Percentiles rank a stretch among this genome's conserved stretches.
These are phyloP conservation scores for Agrotis puta DNA, from an alignment of 2,888 invertebrate genomes.

Conservation along the genomic window DNA sequence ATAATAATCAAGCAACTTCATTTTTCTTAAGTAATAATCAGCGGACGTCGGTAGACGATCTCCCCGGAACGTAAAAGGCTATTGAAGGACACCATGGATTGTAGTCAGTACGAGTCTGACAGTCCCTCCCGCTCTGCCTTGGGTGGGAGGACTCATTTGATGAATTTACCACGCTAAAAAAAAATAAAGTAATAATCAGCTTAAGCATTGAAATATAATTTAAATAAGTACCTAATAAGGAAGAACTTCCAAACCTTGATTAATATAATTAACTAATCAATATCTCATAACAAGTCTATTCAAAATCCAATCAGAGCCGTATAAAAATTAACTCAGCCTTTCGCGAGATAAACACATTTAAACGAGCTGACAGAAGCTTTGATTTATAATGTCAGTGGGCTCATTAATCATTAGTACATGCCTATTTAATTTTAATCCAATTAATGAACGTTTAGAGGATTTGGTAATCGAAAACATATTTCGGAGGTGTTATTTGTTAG, in stretches of 20 bases:
- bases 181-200: no score
- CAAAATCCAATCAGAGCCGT: slow-evolving; percentile 37
- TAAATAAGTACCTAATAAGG: slow-evolving; percentile 9
- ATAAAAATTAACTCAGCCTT: slow-evolving; percentile 40
- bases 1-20: no score
- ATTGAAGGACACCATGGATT: no score
- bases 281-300: slow-evolving; percentile 22
- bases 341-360: slow-evolving; percentile 38
- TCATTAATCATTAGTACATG: slow-evolving; percentile 33
- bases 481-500: background rate
- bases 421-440: slow-evolving; percentile 33
- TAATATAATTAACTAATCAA: slow-evolving; percentile 16
- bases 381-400: slow-evolving; percentile 40
- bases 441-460: slow-evolving; percentile 24
- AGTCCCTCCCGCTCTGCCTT: no score
- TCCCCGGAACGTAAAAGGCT: no score
- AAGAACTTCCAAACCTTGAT: slow-evolving; percentile 10
- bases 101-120: no score
- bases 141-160: no score
- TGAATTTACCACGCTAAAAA: no score
- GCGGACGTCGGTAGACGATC: no score
- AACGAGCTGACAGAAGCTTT: slow-evolving; percentile 33
- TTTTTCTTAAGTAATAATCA: no score
- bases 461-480: slow-evolving; percentile 19
- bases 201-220: no score